Evolutionary conservation across 2,113 vertebrate species (phyloP).

Genomic region (Rhabdomys dilectus): DNA sequence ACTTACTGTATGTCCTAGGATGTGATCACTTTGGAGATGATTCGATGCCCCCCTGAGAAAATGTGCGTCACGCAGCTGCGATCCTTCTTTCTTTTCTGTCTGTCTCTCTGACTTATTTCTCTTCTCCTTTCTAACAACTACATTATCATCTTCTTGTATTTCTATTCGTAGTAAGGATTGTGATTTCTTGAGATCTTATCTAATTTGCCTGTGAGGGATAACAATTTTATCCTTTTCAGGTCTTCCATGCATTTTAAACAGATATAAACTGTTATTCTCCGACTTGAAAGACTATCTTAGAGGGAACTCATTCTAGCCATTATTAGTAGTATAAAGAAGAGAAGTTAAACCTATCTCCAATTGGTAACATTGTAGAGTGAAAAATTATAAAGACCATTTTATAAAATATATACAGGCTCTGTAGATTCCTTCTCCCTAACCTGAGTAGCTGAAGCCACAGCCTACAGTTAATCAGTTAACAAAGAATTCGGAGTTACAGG

Average conservation of each 20-base stretch:
- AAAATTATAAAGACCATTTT: no score
- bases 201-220: neutral
- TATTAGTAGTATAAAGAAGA: no score
- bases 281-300: neutral
- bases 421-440: no score
- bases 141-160: neutral
- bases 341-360: neutral
- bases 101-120: neutral
- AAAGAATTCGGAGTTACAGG: no score
- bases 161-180: neutral
- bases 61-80: neutral
- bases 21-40: neutral
- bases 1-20: neutral
- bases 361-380: no score
- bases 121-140: neutral
- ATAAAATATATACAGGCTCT: no score
- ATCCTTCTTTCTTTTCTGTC: neutral
- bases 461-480: no score
- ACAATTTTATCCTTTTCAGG: neutral
- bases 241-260: neutral
- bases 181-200: no score
- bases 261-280: neutral
- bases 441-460: no score
- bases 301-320: neutral
- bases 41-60: neutral